Conservation (phyloP, 2,888 invertebrate species). For the Melanophora roralis region DNA sequence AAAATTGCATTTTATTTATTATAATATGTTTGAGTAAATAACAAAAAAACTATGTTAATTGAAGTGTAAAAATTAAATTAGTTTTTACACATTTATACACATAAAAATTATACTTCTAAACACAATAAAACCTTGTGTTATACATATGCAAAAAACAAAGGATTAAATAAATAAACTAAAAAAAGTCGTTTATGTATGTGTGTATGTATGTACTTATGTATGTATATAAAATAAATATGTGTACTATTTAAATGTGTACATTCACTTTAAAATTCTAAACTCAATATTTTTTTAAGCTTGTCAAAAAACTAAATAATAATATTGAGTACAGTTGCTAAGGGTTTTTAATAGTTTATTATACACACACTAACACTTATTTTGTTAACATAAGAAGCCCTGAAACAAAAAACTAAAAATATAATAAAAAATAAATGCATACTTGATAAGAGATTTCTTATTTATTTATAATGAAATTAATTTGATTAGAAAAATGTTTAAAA, state of each 20-base stretch:
- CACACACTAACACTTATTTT: not conserved
- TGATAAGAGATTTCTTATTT: constrained; percentile 38
- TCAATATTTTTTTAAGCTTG: constrained; percentile 53
- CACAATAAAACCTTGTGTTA: constrained; percentile 33
- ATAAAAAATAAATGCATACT: constrained; percentile 8
- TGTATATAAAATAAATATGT: too few relatives aligned
- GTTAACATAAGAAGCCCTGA: not conserved
- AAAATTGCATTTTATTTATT: constrained; percentile 59
- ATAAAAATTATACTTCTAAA: constrained; percentile 15
- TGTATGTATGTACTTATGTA: not conserved
- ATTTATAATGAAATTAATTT: constrained; percentile 27
- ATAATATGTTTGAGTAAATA: constrained; percentile 27
- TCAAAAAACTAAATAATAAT: constrained; percentile 47
- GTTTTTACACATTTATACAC: constrained; percentile 32
- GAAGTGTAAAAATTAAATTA: constrained; percentile 64
- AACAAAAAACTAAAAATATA: not conserved
- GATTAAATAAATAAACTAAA: not conserved
- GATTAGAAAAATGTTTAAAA: constrained; percentile 14
- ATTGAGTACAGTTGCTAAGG: constrained; percentile 60
- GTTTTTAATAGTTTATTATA: constrained; percentile 47
- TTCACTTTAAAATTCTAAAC: constrained; percentile 29
- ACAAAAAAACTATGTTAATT: constrained; percentile 61
- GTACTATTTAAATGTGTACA: too few relatives aligned
- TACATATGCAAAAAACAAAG: constrained; percentile 6
- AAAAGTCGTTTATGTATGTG: not conserved